Conservation (phyloP, 2,113 vertebrate species). For the Cyphomyrus plagiostoma region DNA sequence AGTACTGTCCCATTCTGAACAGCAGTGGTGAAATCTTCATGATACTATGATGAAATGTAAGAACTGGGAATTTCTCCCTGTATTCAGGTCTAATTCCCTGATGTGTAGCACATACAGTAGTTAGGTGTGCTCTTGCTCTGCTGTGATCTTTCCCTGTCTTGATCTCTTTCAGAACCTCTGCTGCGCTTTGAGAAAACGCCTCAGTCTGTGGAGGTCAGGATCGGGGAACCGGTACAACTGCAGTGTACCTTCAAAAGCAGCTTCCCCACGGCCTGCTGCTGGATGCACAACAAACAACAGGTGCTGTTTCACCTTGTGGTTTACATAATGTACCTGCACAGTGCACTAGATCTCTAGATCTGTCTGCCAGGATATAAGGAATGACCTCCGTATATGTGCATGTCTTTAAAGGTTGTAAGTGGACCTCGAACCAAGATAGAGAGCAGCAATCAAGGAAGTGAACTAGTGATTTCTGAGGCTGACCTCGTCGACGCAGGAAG, state of each 20-base stretch:
- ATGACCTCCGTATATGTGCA: neutral
- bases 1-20: neutral
- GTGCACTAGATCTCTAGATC: neutral
- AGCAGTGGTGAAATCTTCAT: neutral
- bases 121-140: neutral
- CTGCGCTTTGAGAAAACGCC: conserved; percentile 53
- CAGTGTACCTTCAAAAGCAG: conserved; percentile 53
- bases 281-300: conserved; percentile 64
- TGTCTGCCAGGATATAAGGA: neutral
- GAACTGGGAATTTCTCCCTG: neutral
- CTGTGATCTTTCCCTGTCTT: neutral
- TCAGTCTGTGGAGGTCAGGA: conserved; percentile 52
- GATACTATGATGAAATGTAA: neutral
- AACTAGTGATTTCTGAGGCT: conserved; percentile 45
- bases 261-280: conserved; percentile 64
- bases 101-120: neutral
- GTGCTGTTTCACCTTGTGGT: conserved; percentile 33
- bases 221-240: conserved; percentile 50
- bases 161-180: conserved; percentile 39
- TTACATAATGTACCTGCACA: neutral
- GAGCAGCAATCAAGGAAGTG: conserved; percentile 39
- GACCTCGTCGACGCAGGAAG: conserved; percentile 49
- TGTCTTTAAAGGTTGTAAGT: conserved; percentile 34
- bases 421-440: conserved; percentile 37
- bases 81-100: neutral